A percentile compares a stretch with the other conserved stretches of the same genome.
phyloP scores from a whole-genome alignment of 2,113 vertebrate genomes.

The Oncorhynchus tshawytscha region DNA sequence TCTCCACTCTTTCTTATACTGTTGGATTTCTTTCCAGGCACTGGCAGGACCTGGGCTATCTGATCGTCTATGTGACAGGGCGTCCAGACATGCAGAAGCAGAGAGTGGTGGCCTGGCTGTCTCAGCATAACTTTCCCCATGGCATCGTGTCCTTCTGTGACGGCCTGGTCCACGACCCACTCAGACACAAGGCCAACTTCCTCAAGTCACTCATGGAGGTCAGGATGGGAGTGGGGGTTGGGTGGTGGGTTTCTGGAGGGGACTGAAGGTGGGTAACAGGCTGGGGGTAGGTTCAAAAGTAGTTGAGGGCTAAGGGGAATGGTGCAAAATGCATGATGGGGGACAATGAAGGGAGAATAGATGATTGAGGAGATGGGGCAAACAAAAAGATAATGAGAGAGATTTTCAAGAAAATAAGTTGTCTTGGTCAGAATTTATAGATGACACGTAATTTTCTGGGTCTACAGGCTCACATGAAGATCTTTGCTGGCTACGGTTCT shows the following conservation, averaged over 20 bases:
- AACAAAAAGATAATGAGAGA: not conserved
- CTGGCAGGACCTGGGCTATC: constrained; percentile 98
- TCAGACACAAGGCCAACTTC: constrained; percentile 97
- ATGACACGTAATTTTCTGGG: constrained; percentile 1
- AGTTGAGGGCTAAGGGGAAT: not conserved
- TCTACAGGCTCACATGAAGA: constrained; percentile 87
- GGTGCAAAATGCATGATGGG: not conserved
- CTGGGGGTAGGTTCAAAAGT: not conserved
- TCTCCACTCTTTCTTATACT: not conserved
- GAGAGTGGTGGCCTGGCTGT: constrained; percentile 96
- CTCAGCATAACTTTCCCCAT: constrained; percentile 98
- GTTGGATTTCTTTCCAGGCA: constrained; percentile 73
- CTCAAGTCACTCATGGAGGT: constrained; percentile 89
- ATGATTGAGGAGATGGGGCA: not conserved
- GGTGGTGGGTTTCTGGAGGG: not conserved
- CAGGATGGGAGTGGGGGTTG: constrained; percentile 34
- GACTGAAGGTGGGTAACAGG: not conserved
- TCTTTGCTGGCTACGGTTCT: constrained; percentile 92
- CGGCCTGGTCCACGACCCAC: constrained; percentile 93
- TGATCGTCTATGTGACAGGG: constrained; percentile 98
- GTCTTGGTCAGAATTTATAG: not conserved
- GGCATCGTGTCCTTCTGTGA: constrained; percentile 98
- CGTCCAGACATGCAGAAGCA: constrained; percentile 99
- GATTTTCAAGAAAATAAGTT: not conserved
- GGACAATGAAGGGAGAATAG: not conserved